Evolutionary conservation across 2,113 vertebrate genomes (phyloP).

Genomic region (Rhinogobius similis): DNA sequence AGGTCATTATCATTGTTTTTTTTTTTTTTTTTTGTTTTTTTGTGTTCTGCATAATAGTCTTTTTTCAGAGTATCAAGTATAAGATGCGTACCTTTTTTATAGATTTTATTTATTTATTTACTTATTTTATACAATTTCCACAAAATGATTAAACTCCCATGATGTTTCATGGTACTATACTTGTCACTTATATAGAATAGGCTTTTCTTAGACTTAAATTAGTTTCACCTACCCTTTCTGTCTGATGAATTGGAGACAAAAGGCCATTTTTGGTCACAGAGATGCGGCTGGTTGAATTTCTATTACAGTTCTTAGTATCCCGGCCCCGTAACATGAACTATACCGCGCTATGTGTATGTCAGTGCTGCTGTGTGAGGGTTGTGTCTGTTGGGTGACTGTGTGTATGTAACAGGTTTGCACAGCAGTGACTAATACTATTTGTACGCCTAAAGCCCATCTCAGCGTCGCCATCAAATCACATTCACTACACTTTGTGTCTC

Average conservation of each 20-base stretch:
- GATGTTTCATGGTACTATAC: not conserved
- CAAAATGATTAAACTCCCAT: no score
- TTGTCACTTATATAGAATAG: not conserved
- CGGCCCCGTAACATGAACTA: constrained; percentile 18
- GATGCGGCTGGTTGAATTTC: constrained; percentile 34
- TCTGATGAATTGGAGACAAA: constrained; percentile 9
- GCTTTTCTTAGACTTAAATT: no score
- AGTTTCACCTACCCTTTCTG: constrained; percentile 24
- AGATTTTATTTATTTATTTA: no score
- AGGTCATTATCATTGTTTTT: not conserved
- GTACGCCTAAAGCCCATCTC: constrained; percentile 65
- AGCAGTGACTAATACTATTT: constrained; percentile 75
- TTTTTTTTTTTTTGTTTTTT: no score
- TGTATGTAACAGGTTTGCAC: constrained; percentile 60
- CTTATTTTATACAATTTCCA: no score
- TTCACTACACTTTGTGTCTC: constrained; percentile 63
- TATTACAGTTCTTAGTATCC: constrained; percentile 16
- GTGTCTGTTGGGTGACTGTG: constrained; percentile 23
- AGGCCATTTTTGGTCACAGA: constrained; percentile 15
- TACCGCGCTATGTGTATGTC: constrained; percentile 30
- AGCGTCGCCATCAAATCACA: constrained; percentile 71
- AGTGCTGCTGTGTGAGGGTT: constrained; percentile 7
- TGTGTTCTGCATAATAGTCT: not conserved
- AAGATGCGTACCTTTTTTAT: no score
- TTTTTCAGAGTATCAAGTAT: not conserved